Evolutionary conservation across 2,797 vertebrate genomes (phyloP).

Genomic region (Pampus argenteus): DNA sequence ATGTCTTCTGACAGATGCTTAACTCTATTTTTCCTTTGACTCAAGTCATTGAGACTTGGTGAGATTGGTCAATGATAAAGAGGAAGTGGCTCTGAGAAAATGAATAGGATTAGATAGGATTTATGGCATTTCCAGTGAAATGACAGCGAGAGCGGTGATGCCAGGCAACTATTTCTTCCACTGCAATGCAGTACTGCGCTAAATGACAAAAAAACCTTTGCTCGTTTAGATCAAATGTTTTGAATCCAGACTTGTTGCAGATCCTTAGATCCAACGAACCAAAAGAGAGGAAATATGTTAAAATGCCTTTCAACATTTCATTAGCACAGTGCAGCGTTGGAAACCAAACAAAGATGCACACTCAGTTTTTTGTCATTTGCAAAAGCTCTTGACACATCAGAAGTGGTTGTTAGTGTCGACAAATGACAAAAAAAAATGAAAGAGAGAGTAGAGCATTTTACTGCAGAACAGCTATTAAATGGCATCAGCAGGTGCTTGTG

Average conservation of each 20-base stretch:
- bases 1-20: constrained; percentile 47
- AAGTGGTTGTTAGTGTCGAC: not conserved
- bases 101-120: constrained; percentile 49
- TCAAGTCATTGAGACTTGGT: constrained; percentile 20
- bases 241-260: not conserved
- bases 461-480: not conserved
- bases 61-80: constrained; percentile 42
- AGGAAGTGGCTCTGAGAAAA: constrained; percentile 35
- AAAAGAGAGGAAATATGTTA: not conserved
- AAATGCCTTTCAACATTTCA: not conserved
- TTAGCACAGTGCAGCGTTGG: not conserved
- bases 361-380: not conserved
- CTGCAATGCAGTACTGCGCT: constrained; percentile 39
- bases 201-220: constrained; percentile 2
- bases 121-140: constrained; percentile 37
- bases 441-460: not conserved
- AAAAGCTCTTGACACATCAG: not conserved
- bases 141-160: constrained; percentile 23
- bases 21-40: constrained; percentile 31
- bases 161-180: constrained; percentile 20
- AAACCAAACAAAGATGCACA: not conserved
- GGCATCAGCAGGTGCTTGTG: not conserved
- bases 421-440: constrained; percentile 3
- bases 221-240: constrained; percentile 4
- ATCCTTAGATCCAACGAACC: not conserved